Base-by-base conservation (phyloP, 2,113 vertebrate genomes). In the Pterophyllum scalare region DNA sequence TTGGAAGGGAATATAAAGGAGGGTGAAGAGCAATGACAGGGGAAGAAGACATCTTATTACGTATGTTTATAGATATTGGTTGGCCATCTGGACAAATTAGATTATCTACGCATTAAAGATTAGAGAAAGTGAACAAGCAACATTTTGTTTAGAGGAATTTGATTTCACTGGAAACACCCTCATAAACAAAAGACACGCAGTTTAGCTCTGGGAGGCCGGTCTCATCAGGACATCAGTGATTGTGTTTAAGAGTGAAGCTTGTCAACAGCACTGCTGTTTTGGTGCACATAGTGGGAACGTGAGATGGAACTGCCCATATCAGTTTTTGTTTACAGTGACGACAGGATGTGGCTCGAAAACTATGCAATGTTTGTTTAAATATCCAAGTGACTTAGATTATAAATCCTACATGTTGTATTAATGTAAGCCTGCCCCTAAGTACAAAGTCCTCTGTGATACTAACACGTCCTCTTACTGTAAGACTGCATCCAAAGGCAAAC, bases 51-150 rank as follows among this genome's bases (percentile, higher is more conserved):
- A 2, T 90, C 88, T 67, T 83, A 75, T 84, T 94, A 87, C 89
- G 87, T 91, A 62, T 91, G 88, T 94, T 92, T 91, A 80, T 56
- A 57, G 58, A 83, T 88, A 67, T 70, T 35, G 79, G 75, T 89
- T 81, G 57, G 70, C 60, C 90, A 92, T 94, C 80, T 91, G 92
- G 86, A 87, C 84, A 91, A 89, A 92, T 92, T 79, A 82, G 75
- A 92, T 82, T 87, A 86, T 67, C 54, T 8, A 40, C 26, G 49
- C 86, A 84, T 87, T 89, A 49, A 81, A 88, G 61, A 60, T 81
- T 15, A 91, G 60, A 83, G 79, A 78, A 81, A 85, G 22, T 19
- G 79, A 88, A 89, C 54, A 87, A 88, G 11, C 58, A 75, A 84
- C 52, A 59, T 87, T 86, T 90, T 91, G 88, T 85, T 92, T 86